Conservation (phyloP, 2,113 vertebrate species). For the Labrus mixtus region DNA sequence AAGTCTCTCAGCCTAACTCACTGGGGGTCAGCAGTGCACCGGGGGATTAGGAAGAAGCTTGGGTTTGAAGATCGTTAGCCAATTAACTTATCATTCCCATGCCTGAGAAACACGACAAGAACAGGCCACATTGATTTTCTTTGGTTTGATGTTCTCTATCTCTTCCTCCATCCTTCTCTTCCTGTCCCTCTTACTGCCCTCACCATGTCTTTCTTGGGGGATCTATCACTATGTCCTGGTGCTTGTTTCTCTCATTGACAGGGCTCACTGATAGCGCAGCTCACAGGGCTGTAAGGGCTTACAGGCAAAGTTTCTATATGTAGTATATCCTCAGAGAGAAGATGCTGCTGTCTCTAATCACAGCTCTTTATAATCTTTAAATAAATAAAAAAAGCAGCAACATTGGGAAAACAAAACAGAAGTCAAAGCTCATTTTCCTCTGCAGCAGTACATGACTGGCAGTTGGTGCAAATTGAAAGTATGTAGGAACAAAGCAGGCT, state of each 20-base stretch:
- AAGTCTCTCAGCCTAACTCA: conserved; percentile 42
- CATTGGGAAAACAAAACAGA: background rate
- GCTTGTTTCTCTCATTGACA: conserved; percentile 33
- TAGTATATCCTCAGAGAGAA: conserved; percentile 30
- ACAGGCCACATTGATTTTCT: conserved; percentile 73
- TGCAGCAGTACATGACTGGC: conserved; percentile 23
- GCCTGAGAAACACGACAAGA: conserved; percentile 64
- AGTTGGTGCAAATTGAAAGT: conserved; percentile 31
- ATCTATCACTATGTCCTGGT: conserved; percentile 37
- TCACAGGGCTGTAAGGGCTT: conserved; percentile 33
- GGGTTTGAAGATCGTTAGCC: conserved; percentile 72
- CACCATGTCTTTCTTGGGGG: conserved; percentile 7
- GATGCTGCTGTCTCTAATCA: conserved; percentile 18
- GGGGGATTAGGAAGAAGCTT: conserved; percentile 65
- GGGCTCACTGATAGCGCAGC: conserved; percentile 25
- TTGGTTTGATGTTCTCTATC: conserved; percentile 68
- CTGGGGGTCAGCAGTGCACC: conserved; percentile 33
- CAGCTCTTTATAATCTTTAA: conserved; percentile 14
- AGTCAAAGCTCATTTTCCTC: conserved; percentile 27
- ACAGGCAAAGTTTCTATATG: conserved; percentile 24
- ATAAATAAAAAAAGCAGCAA: conserved; percentile 17
- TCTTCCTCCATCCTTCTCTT: conserved; percentile 41
- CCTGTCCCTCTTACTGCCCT: conserved; percentile 25
- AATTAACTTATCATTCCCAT: conserved; percentile 76
- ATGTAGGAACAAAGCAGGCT: conserved; percentile 9